phyloP scores from a whole-genome alignment of 2,888 invertebrate species.

The Temnothorax ravouxi region DNA sequence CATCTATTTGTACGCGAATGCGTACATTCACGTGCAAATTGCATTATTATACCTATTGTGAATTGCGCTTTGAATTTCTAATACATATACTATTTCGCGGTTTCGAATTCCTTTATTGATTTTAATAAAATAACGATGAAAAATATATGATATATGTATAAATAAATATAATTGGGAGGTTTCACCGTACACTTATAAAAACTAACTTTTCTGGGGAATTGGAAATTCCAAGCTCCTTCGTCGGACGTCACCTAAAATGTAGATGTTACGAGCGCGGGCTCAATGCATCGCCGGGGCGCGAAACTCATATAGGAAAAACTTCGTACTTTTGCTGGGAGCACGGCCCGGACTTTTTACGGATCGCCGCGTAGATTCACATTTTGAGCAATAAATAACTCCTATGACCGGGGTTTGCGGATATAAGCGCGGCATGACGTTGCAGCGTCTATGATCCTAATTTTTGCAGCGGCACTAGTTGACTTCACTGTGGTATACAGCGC shows the following conservation, averaged over 20 bases:
- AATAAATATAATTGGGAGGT: neutral
- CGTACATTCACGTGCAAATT: neutral
- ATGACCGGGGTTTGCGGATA: neutral
- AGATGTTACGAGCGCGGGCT: neutral
- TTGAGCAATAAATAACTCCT: neutral
- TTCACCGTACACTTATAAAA: neutral
- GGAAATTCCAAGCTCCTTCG: neutral
- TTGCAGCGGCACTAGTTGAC: constrained; percentile 19
- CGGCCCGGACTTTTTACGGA: neutral
- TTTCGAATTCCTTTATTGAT: neutral
- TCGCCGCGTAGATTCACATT: neutral
- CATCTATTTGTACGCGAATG: neutral
- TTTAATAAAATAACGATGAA: constrained; percentile 4
- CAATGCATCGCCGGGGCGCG: neutral
- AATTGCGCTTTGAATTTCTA: neutral
- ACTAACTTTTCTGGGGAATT: too few relatives aligned
- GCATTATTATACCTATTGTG: neutral
- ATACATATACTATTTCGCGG: neutral
- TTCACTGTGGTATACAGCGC: neutral
- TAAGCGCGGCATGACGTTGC: neutral
- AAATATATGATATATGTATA: neutral
- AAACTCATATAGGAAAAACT: neutral
- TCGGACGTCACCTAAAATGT: neutral
- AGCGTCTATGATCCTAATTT: constrained; percentile 3
- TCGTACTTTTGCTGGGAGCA: neutral